phyloP scores from a whole-genome alignment of 2,888 invertebrate genomes.

The Drosophila mulleri region DNA sequence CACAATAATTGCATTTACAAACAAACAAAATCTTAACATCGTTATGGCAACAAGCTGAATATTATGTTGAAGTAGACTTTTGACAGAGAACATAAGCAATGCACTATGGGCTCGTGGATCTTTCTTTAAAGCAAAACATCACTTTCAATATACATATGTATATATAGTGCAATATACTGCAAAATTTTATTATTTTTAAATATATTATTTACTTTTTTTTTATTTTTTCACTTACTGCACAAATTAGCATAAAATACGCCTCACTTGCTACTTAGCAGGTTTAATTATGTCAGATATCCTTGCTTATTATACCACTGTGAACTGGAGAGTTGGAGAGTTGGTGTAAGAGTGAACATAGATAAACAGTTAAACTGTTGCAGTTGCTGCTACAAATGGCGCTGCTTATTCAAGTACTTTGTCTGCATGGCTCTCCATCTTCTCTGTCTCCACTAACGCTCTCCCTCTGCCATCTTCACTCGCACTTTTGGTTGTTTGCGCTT shows the following conservation, averaged over 20 bases:
- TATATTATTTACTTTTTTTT: neutral
- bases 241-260: neutral
- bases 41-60: neutral
- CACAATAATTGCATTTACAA: neutral
- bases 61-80: too few species aligned
- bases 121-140: too few species aligned
- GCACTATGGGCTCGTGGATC: too few species aligned
- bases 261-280: neutral
- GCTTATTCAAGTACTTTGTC: conserved; percentile 12
- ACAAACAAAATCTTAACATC: too few species aligned
- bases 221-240: too few species aligned
- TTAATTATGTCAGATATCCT: neutral
- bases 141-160: too few species aligned
- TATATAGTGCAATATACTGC: too few species aligned
- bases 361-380: conserved; percentile 14
- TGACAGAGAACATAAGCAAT: too few species aligned
- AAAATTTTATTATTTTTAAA: neutral
- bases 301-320: neutral
- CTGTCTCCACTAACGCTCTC: too few species aligned
- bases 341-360: neutral
- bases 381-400: conserved; percentile 2
- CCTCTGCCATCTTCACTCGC: neutral
- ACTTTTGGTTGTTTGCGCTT: neutral
- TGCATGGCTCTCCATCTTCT: neutral
- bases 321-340: neutral